Base-by-base conservation (phyloP, 2,888 invertebrate genomes). In the Dione juno region DNA sequence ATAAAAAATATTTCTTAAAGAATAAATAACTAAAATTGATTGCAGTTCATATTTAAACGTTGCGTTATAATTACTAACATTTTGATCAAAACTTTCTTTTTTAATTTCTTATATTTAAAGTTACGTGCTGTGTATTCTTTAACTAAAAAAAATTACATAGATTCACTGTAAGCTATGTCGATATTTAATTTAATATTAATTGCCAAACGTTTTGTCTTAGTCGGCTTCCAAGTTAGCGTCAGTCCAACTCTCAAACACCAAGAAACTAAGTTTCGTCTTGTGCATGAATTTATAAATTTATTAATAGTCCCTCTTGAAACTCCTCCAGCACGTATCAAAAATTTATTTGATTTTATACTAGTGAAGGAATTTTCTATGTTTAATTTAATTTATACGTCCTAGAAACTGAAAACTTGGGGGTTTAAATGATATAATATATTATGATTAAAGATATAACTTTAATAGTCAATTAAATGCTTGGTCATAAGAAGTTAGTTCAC, bases 191-290 rank as follows among this genome's bases (percentile, higher is more conserved):
- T 67, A 54, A 67, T 53, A 52, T 67, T 63, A 64, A 52, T 63
- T 57, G 69, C 50, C 63, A 53, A 64, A 63, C 64, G 66, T 72
- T 72, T 64, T 70, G 64, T 70, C 64, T 70, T 67, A 72, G 70
- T 70, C 64, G 67, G 67, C 64, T 67, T 48, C 53, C 52, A 67
- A 35, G 64, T 45, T 67, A 70, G 43, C 45, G 41, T 54, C 58
- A 58, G 48, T 50, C 41, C 41, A 69, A 72, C 52, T 72, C 58
- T 45, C 48, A 14, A 64, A 37, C 19, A 53, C 45, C 61, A 58
- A 13, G 64, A 65, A 72, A 72, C 70, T 72, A 65, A 72, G 69
- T 69, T 68, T 61, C 43, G 50, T 63, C 63, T 41, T 66, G 45
- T 37, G 65, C 61, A 66, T 48, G 53, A 66, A 54, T 53, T 63